Evolutionary conservation across 2,113 vertebrate species (phyloP).

Genomic region (Amia ocellicauda): DNA sequence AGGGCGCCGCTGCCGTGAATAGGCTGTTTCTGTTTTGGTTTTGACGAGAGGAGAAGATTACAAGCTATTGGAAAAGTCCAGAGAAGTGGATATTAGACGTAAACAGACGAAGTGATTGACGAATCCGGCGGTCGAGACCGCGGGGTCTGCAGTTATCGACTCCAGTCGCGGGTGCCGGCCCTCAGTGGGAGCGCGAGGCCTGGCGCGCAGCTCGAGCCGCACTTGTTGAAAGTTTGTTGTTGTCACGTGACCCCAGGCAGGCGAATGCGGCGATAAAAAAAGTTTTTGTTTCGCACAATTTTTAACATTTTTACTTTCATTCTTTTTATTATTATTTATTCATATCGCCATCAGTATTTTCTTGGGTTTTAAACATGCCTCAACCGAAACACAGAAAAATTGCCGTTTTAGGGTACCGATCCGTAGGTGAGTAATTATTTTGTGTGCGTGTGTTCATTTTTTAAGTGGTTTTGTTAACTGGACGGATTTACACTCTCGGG

Average conservation of each 20-base stretch:
- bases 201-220: slow-evolving; percentile 42
- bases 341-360: slow-evolving; percentile 8
- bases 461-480: slow-evolving; percentile 15
- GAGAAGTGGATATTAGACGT: neutral
- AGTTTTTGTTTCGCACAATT: slow-evolving; percentile 49
- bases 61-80: neutral
- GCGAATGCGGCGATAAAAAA: slow-evolving; percentile 69
- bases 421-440: slow-evolving; percentile 64
- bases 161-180: slow-evolving; percentile 23
- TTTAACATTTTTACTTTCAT: neutral
- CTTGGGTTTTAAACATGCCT: slow-evolving; percentile 54
- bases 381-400: slow-evolving; percentile 72
- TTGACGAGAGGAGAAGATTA: slow-evolving; percentile 14
- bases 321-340: slow-evolving; percentile 19
- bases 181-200: slow-evolving; percentile 48
- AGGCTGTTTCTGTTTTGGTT: slow-evolving; percentile 21
- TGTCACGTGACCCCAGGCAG: slow-evolving; percentile 68
- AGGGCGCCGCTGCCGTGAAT: slow-evolving; percentile 41
- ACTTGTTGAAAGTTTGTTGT: slow-evolving; percentile 70
- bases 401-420: slow-evolving; percentile 72
- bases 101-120: neutral
- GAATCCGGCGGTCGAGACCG: no score
- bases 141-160: no score
- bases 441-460: slow-evolving; percentile 23
- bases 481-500: slow-evolving; percentile 43